Evolutionary conservation across 1,140 invertebrate genomes (phyloP), one percentile per base, ranked within the genome.

Genomic region (Arion vulgaris): DNA sequence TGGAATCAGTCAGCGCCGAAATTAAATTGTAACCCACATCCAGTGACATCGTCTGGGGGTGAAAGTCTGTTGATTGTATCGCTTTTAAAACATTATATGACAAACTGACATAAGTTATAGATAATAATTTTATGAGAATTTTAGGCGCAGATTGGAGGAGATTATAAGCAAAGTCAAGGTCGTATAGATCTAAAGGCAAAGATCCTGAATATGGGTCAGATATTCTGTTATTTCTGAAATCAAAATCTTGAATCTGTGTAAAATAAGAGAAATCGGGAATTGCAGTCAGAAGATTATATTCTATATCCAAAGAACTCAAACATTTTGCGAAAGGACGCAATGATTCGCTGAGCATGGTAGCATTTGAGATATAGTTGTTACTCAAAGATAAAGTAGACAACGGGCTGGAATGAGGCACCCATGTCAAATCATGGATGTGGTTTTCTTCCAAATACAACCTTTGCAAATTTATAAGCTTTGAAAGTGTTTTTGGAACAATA

Each of bases 181-280:
- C n/a, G 32, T 7, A 32, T 2, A 32, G 5, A 66, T 5, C 28
- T 32, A 23, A 2, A 11, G 62, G 62, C 17, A 66, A 4, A 7
- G 62, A 66, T 66, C 62, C 62, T 32, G 62, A 66, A 66, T 66
- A 28, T 32, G 62, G 62, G 62, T 66, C 28, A 5, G n/a, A 66
- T 66, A 66, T 66, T 66, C 17, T 66, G 17, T 66, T 66, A 34
- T 66, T 32, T 34, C n/a, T 32, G 11, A 66, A 66, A 17, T 32
- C 62, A 66, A 66, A 17, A 2, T 66, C 28, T 34, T 7, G 1
- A 32, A 66, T 32, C 5, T 66, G n/a, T 32, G n/a, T 32, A 5
- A 66, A 32, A 17, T 32, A 66, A 2, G 2, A 2, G 7, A 66
- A 34, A 32, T 66, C 62, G 5, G 62, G 62, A 32, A 66, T 7